A percentile compares a stretch with the other conserved stretches of the same genome.
These are phyloP conservation scores for Tympanuchus pallidicinctus DNA, from an alignment of 2,113 vertebrate genomes.

Conservation along the genomic window DNA sequence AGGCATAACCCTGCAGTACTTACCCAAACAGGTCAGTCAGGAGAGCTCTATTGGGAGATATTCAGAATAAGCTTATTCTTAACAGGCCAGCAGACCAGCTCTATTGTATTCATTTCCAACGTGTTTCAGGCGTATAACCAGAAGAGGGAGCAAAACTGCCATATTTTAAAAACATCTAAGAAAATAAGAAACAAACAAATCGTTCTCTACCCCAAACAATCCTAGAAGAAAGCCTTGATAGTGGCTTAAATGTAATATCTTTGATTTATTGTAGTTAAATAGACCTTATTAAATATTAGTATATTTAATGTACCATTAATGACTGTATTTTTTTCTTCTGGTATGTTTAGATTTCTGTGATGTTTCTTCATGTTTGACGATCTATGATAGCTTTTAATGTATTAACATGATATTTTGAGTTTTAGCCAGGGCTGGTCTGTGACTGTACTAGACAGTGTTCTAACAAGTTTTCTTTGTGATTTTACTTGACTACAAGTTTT, in stretches of 20 bases:
- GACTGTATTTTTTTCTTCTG: not conserved
- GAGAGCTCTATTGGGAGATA: not conserved
- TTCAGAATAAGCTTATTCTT: accelerated
- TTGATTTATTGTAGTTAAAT: not conserved
- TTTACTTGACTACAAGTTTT: not conserved
- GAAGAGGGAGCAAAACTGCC: constrained; percentile 83
- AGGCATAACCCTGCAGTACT: not conserved
- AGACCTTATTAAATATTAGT: not conserved
- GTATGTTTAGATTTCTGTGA: not conserved
- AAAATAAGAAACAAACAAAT: not conserved
- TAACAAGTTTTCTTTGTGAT: not conserved
- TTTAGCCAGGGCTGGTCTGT: not conserved
- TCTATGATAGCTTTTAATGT: not conserved
- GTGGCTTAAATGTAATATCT: not conserved
- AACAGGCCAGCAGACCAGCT: accelerated
- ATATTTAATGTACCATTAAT: not conserved
- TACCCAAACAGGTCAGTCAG: not conserved
- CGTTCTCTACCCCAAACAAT: not conserved
- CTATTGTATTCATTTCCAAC: accelerated
- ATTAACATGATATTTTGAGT: not conserved
- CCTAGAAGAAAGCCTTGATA: not conserved
- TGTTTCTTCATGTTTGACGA: not conserved
- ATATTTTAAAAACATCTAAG: not conserved
- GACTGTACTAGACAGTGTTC: not conserved
- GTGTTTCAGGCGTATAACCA: constrained; percentile 66